Base-by-base conservation (phyloP, 2,113 vertebrate genomes). In the Mugil cephalus region DNA sequence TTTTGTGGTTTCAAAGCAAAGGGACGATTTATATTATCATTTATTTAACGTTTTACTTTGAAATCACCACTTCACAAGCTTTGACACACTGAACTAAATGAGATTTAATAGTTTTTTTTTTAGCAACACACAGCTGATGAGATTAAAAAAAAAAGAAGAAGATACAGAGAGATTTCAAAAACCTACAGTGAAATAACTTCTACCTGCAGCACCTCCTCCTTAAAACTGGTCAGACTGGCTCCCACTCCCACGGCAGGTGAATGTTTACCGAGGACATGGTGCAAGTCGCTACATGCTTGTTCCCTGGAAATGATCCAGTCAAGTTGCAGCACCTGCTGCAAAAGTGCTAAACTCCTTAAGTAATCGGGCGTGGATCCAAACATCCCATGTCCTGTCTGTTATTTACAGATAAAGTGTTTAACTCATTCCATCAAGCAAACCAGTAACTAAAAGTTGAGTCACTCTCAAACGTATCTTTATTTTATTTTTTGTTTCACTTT, bases 161-260 rank as follows among this genome's bases (percentile, higher is more conserved):
- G 24, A 30, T n/a, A n/a, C n/a, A n/a, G n/a, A n/a, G n/a, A n/a
- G n/a, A n/a, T n/a, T n/a, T n/a, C n/a, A 30, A 30, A 30, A 5
- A 5, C 24, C 24, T 30, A 5, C 24, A 2, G 2, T 5, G 2
- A 30, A 30, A 30, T 3, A 3, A 3, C 24, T 10, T 36, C 51
- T 58, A 42, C 13, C 46, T 1, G 10, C 17, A 14, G 47, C 7
- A 2, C 1, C 2, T 39, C 15, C 0, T 39, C 15, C 0, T 6
- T 1, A 4, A 80, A 89, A 88, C 76, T 13, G 6, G 91, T 79
- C 48, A 0, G 79, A 83, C 92, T 21, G 1, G 89, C 38, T 91
- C 24, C 43, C 8, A 15, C 69, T 87, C 87, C 82, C 88, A 85
- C 7, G 3, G 69, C 69, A 77, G 55, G 76, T 63, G 24, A 38